Evolutionary conservation across 92 coral and sea anemone species (phyloP).

Genomic region (Porites lobata): DNA sequence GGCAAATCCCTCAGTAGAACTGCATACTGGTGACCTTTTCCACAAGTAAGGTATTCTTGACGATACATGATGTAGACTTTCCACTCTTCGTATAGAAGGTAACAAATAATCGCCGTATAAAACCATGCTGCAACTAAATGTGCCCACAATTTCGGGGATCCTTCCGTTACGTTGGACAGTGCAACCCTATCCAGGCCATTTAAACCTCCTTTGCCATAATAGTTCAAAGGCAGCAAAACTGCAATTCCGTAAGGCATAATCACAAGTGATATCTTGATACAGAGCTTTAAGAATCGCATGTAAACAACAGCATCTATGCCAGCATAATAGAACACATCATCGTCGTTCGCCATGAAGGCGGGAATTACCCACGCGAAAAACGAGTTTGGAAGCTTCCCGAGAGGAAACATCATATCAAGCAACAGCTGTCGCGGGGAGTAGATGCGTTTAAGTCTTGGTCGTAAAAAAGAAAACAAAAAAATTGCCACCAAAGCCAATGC

Average conservation of each 20-base stretch:
- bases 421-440: slow-evolving; percentile 93
- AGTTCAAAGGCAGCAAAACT: slow-evolving; percentile 86
- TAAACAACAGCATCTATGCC: slow-evolving; percentile 95
- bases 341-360: slow-evolving; percentile 88
- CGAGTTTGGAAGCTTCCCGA: slow-evolving; percentile 81
- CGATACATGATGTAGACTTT: slow-evolving; percentile 81
- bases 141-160: slow-evolving; percentile 83
- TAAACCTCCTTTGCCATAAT: slow-evolving; percentile 72
- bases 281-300: slow-evolving; percentile 84
- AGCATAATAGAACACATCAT: slow-evolving; percentile 84
- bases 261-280: slow-evolving; percentile 80
- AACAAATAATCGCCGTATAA: slow-evolving; percentile 85
- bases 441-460: slow-evolving; percentile 79
- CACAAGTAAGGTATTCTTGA: slow-evolving; percentile 82
- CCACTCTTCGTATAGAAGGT: slow-evolving; percentile 88
- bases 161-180: slow-evolving; percentile 76
- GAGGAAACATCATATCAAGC: slow-evolving; percentile 79
- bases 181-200: slow-evolving; percentile 78
- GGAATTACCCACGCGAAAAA: slow-evolving; percentile 94
- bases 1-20: slow-evolving; percentile 92
- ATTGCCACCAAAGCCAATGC: slow-evolving; percentile 69
- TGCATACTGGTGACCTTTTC: slow-evolving; percentile 84
- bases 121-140: slow-evolving; percentile 93
- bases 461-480: slow-evolving; percentile 82
- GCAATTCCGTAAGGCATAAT: slow-evolving; percentile 92